Evolutionary conservation across 2,888 invertebrate genomes (phyloP), one percentile per base, ranked within the genome.

Genomic region (Phaonia tiefii): DNA sequence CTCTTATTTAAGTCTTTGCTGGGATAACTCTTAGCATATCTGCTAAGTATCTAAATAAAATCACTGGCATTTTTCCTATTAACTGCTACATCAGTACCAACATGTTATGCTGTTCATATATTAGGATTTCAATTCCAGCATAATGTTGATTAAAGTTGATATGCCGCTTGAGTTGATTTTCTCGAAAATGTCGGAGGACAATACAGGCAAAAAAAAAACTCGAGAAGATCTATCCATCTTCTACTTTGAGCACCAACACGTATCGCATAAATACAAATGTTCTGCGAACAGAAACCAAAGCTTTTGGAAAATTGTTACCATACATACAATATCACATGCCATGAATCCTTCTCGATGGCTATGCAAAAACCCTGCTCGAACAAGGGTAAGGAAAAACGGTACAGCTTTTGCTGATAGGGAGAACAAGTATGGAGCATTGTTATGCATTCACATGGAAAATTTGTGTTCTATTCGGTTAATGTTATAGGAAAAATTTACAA

Each of bases 401-500:
- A 42, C 2, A 2, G 13, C 4, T 46, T 44, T 44, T 44, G 13
- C 2, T 44, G 10, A 31, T 31, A 31, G 31, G 31, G 31, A 3
- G 31, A 31, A 31, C 31, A 76, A 83, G 84, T 86, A n/a, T n/a
- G n/a, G n/a, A 37, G 63, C 63, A 78, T 81, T 75, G 75, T 72
- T 75, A 46, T 75, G 86, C 87, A 86, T 86, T 87, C 87, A 87
- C 84, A 86, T 87, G 88, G 87, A 88, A 88, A 88, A 88, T 88
- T 88, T 82, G 80, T 73, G 87, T 86, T 87, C 63, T 42, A 42
- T 63, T 63, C 22, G 42, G 63, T 63, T 63, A 63, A 63, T 63
- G 63, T 13, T 42, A 37, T 39, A 39, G 42, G 63, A 39, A 17
- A 84, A 86, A 87, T 86, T 74, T 73, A 67, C 66, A 78, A 75